phyloP scores from a whole-genome alignment of 2,888 invertebrate genomes.

The Ennomos quercinarius region DNA sequence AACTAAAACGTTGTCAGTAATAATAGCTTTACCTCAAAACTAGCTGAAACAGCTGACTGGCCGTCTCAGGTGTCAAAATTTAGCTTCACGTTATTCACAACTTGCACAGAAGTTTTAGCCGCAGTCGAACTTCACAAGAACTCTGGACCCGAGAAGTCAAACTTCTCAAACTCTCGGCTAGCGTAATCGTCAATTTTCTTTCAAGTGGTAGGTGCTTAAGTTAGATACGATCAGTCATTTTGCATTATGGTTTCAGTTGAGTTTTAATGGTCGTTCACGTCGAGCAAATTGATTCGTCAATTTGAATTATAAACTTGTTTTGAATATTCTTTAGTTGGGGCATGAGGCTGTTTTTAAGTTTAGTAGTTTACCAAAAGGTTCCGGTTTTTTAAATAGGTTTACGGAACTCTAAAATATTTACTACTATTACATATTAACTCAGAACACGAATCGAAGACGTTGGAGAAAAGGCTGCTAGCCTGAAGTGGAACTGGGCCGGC shows the following conservation, averaged over 20 bases:
- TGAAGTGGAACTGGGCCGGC: no score
- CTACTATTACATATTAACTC: no score
- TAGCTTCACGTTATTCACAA: conserved; percentile 4
- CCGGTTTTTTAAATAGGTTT: no score
- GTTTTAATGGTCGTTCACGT: conserved; percentile 3
- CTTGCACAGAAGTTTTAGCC: conserved; percentile 2
- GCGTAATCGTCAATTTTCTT: conserved; percentile 31
- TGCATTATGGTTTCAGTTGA: background rate
- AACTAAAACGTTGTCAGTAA: no score
- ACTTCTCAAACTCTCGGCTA: conserved; percentile 22
- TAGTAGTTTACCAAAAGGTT: no score
- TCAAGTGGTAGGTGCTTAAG: background rate
- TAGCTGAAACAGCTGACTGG: background rate
- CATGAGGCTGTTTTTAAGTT: no score
- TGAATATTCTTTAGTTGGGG: background rate
- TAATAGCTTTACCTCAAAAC: no score
- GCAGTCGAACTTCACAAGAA: conserved; percentile 29
- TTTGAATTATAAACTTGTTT: background rate
- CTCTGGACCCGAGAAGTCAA: conserved; percentile 26
- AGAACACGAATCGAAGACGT: no score
- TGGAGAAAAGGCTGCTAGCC: no score
- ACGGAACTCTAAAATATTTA: no score
- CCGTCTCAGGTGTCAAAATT: conserved; percentile 16
- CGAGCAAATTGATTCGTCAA: background rate
- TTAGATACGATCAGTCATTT: conserved; percentile 30